Base-by-base conservation (phyloP, 2,113 vertebrate species). In the Azemiops feae region DNA sequence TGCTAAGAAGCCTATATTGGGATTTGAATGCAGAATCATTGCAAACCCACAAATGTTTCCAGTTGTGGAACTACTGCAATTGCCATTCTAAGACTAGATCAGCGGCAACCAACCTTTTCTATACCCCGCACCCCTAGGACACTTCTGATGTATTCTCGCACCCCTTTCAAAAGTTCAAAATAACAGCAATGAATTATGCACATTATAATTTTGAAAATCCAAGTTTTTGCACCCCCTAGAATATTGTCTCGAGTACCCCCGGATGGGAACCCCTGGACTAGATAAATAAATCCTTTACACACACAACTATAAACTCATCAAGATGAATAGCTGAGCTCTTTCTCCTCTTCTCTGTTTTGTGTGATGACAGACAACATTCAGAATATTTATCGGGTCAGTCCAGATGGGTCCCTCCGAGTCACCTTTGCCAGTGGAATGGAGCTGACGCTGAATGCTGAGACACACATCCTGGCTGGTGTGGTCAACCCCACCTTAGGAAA, bases 371-470 rank as follows among this genome's bases (percentile, higher is more conserved):
- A 99, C 94, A 99, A 99, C 87, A 98, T 98, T 0, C 98, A 99
- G 95, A 99, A 98, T 93, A 98, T 98, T 34, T 99, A 99, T 97
- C 97, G 98, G 7, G 98, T 99, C 94, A 99, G 98, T 93, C 98
- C 98, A 0, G 99, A 99, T 0, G 99, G 99, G 10, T 99, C 99
- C 0, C 98, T 99, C 52, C 98, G 98, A 6, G 99, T 99, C 93
- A 98, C 98, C 8, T 99, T 99, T 96, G 98, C 99, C 91, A 99
- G 98, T 0, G 99, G 99, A 81, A 99, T 99, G 99, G 99, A 99
- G 96, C 98, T 99, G 96, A 98, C 97, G 0, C 98, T 99, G 47
- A 99, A 97, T 96, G 99, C 99, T 0, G 99, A 99, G 96, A 99
- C 99, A n/a, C 99, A 99, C 92, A 97, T 99, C 93, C 97, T 98